Base-by-base conservation (phyloP, 2,113 vertebrate species). In the Heterotis niloticus region DNA sequence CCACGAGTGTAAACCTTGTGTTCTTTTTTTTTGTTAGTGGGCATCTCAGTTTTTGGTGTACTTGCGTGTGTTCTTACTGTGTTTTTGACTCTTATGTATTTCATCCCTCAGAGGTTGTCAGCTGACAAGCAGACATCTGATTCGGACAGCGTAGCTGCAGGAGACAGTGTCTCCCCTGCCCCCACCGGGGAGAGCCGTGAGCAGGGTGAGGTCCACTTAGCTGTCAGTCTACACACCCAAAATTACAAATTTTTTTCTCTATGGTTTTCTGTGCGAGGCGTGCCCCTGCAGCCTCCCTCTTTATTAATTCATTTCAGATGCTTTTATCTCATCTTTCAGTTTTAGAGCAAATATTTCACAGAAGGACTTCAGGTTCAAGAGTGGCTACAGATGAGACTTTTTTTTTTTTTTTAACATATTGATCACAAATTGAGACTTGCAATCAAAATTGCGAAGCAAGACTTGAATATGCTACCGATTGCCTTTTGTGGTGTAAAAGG, bases 81-180 rank as follows among this genome's bases (percentile, higher is more conserved):
- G 52, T 9, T 24, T 10, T 75, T 75, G 23, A 59, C 16, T 51
- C 14, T 44, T 62, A 4, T 26, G 26, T 67, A 5, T 69, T 59
- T 57, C 54, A 4, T 68, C 17, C 24, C 5, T 0, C 93, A 99
- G 98, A 93, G 92, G 73, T 84, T 95, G 72, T 94, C 93, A 1
- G 92, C 93, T 76, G 97, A 99, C 83, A 97, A 95, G 85, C 95
- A 95, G 88, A 93, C 94, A 4, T 98, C 97, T 0, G 97, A 98
- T 83, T 96, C 95, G 0, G 96, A 99, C 90, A 95, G 96, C 0
- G 82, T 93, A 81, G 93, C 90, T 0, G 82, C 90, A 0, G 92
- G 89, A 0, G 96, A 99, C 79, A 90, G 72, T 2, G 13, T 83
- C 26, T 91, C 91, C 54, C 34, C 87, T 83, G 0, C 80, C 83